Conservation (phyloP, 2,888 invertebrate genomes). For the Sarcophaga rosellei region DNA sequence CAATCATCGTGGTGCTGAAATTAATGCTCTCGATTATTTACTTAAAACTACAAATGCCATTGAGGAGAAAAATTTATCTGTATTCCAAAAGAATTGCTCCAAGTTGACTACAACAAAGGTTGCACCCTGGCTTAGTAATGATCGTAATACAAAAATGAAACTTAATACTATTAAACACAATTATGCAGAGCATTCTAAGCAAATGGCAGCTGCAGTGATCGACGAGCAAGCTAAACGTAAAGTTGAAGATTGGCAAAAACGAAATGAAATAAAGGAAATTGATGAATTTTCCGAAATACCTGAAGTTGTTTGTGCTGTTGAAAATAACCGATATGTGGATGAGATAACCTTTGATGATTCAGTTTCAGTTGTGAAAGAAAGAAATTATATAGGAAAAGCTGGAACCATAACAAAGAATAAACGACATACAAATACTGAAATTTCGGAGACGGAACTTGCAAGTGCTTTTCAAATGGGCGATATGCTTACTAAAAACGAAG, state of each 20-base stretch:
- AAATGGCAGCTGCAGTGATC: slow-evolving; percentile 56
- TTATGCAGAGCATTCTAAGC: slow-evolving; percentile 52
- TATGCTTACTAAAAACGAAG: not conserved
- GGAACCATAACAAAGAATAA: slow-evolving; percentile 68
- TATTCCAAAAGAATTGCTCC: slow-evolving; percentile 60
- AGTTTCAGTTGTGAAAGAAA: slow-evolving; percentile 51
- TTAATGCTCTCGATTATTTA: slow-evolving; percentile 69
- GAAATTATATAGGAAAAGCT: slow-evolving; percentile 69
- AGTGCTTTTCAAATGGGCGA: slow-evolving; percentile 67
- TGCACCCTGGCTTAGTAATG: slow-evolving; percentile 71
- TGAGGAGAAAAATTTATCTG: slow-evolving; percentile 37
- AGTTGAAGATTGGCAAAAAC: slow-evolving; percentile 73
- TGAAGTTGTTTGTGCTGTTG: slow-evolving; percentile 15
- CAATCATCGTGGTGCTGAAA: slow-evolving; percentile 70
- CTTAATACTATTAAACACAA: slow-evolving; percentile 66
- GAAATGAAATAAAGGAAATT: slow-evolving; percentile 67
- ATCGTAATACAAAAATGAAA: slow-evolving; percentile 69
- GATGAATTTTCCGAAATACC: slow-evolving; percentile 20
- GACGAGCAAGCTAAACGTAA: slow-evolving; percentile 72
- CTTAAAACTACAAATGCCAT: slow-evolving; percentile 56
- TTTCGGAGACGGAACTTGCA: slow-evolving; percentile 67
- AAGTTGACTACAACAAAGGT: slow-evolving; percentile 65
- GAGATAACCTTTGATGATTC: slow-evolving; percentile 73
- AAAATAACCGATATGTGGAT: slow-evolving; percentile 37
- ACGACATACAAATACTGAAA: slow-evolving; percentile 51